Evolutionary conservation across 2,888 invertebrate species (phyloP).

Genomic region (Macaria liturata): DNA sequence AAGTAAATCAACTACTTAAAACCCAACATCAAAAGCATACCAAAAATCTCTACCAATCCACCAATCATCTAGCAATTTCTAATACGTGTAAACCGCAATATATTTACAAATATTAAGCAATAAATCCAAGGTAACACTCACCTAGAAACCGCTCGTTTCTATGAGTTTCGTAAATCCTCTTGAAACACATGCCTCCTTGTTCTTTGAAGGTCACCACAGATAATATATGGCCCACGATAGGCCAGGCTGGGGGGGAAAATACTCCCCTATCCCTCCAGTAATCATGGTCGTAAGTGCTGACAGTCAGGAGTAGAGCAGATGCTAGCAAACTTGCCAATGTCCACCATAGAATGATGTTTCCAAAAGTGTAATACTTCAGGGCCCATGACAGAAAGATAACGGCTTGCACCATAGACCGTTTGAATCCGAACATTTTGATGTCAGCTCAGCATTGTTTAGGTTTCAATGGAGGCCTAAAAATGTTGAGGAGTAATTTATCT

Average conservation of each 20-base stretch:
- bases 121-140: slow-evolving; percentile 45
- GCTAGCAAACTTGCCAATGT: slow-evolving; percentile 45
- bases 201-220: slow-evolving; percentile 69
- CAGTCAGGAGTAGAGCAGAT: slow-evolving; percentile 44
- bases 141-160: slow-evolving; percentile 66
- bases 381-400: slow-evolving; percentile 56
- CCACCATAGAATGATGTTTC: slow-evolving; percentile 51
- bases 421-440: slow-evolving; percentile 71
- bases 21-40: too few relatives aligned
- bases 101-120: slow-evolving; percentile 14
- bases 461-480: background rate
- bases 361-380: slow-evolving; percentile 60
- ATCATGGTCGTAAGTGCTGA: slow-evolving; percentile 72
- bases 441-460: slow-evolving; percentile 42
- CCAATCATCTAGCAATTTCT: background rate
- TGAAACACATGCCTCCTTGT: slow-evolving; percentile 73
- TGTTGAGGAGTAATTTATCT: too few relatives aligned
- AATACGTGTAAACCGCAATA: slow-evolving; percentile 5
- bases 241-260: slow-evolving; percentile 69
- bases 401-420: slow-evolving; percentile 51
- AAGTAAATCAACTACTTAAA: too few relatives aligned
- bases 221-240: slow-evolving; percentile 70
- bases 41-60: too few relatives aligned
- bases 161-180: slow-evolving; percentile 69
- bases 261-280: slow-evolving; percentile 69